phyloP scores from a whole-genome alignment of 1,140 invertebrate species.

The Phocides pigmalion region DNA sequence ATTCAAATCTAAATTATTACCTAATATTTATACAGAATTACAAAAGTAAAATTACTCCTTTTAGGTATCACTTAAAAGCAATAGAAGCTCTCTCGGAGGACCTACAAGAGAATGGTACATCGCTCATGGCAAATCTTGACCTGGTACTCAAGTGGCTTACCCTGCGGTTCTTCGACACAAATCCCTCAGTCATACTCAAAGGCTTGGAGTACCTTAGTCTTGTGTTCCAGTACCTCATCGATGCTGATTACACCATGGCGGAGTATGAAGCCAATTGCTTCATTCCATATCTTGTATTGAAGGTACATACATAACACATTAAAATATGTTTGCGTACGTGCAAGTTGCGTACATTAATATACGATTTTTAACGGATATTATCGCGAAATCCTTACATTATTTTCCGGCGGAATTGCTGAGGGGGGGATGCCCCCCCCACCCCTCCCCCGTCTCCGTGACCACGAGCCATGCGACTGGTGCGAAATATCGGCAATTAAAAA shows the following conservation, averaged over 20 bases:
- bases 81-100: constrained; percentile 95
- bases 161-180: constrained; percentile 98
- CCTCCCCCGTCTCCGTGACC: too few species aligned
- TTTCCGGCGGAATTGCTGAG: too few species aligned
- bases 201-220: constrained; percentile 95
- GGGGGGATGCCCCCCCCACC: too few species aligned
- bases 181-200: constrained; percentile 97
- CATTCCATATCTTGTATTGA: constrained; percentile 96
- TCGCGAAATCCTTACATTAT: too few species aligned
- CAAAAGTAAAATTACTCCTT: constrained; percentile 30
- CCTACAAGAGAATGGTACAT: constrained; percentile 89
- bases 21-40: too few species aligned
- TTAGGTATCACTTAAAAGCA: constrained; percentile 96
- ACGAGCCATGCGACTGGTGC: too few species aligned
- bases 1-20: too few species aligned
- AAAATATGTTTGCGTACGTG: too few species aligned
- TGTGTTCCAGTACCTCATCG: constrained; percentile 92
- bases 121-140: constrained; percentile 96
- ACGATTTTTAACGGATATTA: too few species aligned
- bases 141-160: constrained; percentile 98
- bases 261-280: constrained; percentile 97
- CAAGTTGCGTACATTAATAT: too few species aligned
- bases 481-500: too few species aligned
- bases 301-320: constrained; percentile 84
- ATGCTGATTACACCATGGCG: constrained; percentile 92